These are phyloP conservation scores for Strigamia crassipes DNA, from an alignment of 2,888 invertebrate genomes.

Conservation along the genomic window DNA sequence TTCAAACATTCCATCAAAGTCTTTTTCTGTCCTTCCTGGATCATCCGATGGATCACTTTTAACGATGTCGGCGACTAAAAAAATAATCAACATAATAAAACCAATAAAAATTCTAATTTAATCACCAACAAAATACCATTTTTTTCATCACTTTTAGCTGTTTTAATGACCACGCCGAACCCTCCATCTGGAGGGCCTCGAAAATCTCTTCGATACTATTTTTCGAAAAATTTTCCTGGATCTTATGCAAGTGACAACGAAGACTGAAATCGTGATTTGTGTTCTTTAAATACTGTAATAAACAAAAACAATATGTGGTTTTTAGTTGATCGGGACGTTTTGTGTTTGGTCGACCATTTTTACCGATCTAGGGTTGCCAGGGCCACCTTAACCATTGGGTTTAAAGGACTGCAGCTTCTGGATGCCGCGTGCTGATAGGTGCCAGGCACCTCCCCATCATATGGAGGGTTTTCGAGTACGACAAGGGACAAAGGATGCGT, in stretches of 20 bases:
- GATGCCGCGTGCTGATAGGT: too few species aligned
- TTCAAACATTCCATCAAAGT: background rate
- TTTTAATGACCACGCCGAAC: slow-evolving; percentile 80
- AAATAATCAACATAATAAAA: background rate
- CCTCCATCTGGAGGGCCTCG: slow-evolving; percentile 71
- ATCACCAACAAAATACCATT: slow-evolving; percentile 62
- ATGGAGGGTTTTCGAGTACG: too few species aligned
- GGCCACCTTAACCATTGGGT: too few species aligned
- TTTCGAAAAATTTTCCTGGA: slow-evolving; percentile 57
- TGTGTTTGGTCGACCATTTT: too few species aligned
- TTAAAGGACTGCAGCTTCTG: too few species aligned
- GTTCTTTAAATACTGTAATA: slow-evolving; percentile 55
- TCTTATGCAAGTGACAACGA: slow-evolving; percentile 64
- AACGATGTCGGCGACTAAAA: background rate
- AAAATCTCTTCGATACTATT: slow-evolving; percentile 58
- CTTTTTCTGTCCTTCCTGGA: background rate
- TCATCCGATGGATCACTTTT: slow-evolving; percentile 3
- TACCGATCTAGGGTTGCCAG: too few species aligned
- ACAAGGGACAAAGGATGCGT: too few species aligned
- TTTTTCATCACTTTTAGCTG: slow-evolving; percentile 71
- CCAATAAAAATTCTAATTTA: background rate
- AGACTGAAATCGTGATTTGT: slow-evolving; percentile 70
- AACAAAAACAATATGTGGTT: background rate
- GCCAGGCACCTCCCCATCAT: too few species aligned
- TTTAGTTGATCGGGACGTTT: background rate